Conservation (phyloP, 2,113 vertebrate species). For the Osmerus mordax region DNA sequence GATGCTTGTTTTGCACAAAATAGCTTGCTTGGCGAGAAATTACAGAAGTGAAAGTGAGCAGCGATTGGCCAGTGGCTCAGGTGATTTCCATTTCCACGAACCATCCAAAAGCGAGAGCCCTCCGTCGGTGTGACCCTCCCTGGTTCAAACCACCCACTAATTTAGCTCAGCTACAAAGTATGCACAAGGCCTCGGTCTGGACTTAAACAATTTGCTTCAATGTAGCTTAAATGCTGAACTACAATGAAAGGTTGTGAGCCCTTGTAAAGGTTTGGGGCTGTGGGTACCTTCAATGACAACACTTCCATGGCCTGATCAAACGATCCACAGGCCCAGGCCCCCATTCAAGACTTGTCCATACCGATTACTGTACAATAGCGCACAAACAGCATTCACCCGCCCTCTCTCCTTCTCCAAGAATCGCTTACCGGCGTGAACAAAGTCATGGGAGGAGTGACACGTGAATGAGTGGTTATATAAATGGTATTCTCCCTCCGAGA, state of each 20-base stretch:
- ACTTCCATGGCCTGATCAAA: background rate
- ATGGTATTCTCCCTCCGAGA: conserved; percentile 18
- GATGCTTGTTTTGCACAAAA: conserved; percentile 11
- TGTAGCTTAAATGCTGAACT: background rate
- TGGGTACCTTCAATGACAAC: background rate
- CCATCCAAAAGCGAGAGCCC: background rate
- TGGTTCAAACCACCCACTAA: no score
- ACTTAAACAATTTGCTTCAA: background rate
- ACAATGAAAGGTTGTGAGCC: no score
- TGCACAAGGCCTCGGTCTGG: no score
- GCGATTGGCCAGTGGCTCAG: background rate
- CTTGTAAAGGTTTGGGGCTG: no score
- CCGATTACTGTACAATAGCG: background rate
- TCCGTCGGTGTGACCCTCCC: no score
- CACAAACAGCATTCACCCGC: conserved; percentile 11
- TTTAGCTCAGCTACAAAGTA: no score
- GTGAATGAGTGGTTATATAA: conserved; percentile 31
- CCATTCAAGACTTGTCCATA: background rate
- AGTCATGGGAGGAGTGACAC: conserved; percentile 18
- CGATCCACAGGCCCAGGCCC: background rate
- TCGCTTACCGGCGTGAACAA: conserved; percentile 18
- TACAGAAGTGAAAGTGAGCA: conserved; percentile 32
- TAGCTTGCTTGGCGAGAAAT: conserved; percentile 18
- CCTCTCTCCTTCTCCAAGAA: background rate
- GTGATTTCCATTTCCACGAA: conserved; percentile 2